Conservation (phyloP, 64 coral and sea anemone species). For the Catalaphyllia jardinei region DNA sequence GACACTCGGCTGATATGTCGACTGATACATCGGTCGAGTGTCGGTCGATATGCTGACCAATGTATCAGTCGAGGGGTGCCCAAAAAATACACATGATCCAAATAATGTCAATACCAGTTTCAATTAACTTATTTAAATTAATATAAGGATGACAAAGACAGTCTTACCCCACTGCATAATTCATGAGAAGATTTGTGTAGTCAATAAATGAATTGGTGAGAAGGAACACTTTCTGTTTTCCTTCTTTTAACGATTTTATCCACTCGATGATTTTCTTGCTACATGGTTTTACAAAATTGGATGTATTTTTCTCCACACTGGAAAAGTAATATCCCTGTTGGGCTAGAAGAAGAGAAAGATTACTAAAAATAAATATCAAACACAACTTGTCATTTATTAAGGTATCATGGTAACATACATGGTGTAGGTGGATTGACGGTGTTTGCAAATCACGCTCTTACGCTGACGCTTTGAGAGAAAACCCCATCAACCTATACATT, state of each 20-base stretch:
- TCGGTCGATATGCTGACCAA: too few relatives aligned
- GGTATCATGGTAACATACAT: too few relatives aligned
- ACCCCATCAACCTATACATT: neutral
- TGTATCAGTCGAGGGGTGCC: too few relatives aligned
- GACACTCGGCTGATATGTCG: too few relatives aligned
- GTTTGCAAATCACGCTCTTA: too few relatives aligned
- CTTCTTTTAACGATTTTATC: slow-evolving; percentile 60
- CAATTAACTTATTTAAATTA: too few relatives aligned
- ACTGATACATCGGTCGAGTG: too few relatives aligned
- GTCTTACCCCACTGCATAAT: slow-evolving; percentile 88
- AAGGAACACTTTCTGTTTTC: slow-evolving; percentile 72
- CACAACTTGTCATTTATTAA: too few relatives aligned
- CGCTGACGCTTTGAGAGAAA: too few relatives aligned
- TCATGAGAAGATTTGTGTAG: slow-evolving; percentile 81
- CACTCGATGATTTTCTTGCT: slow-evolving; percentile 71
- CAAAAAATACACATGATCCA: too few relatives aligned
- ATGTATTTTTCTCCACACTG: slow-evolving; percentile 49
- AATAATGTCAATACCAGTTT: too few relatives aligned
- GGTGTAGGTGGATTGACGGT: too few relatives aligned
- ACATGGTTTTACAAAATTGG: slow-evolving; percentile 80
- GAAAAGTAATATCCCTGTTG: slow-evolving; percentile 78
- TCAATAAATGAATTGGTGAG: slow-evolving; percentile 94
- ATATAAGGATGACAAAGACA: neutral
- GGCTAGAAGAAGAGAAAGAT: slow-evolving; percentile 43
- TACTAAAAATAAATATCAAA: neutral